phyloP scores from a whole-genome alignment of 2,888 invertebrate species.

The Acanthoscelides obtectus region DNA sequence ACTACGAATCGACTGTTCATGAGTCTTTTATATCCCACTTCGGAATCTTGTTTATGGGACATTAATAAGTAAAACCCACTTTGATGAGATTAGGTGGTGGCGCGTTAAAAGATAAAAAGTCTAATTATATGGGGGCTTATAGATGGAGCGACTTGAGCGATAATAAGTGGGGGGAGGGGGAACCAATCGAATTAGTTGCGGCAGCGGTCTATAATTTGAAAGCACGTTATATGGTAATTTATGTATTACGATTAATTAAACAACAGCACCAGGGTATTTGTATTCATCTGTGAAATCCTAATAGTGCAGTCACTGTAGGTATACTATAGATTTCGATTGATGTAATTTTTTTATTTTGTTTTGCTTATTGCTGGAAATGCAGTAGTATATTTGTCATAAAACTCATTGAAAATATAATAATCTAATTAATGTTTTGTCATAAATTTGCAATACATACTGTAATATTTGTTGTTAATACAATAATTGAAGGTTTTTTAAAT shows the following conservation, averaged over 20 bases:
- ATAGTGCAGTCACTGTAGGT: background rate
- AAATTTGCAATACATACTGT: too few relatives aligned
- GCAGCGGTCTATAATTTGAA: background rate
- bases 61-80: background rate
- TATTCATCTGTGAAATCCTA: slow-evolving; percentile 9
- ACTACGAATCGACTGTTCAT: too few relatives aligned
- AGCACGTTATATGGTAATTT: slow-evolving; percentile 11
- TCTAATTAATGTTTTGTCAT: too few relatives aligned
- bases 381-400: too few relatives aligned
- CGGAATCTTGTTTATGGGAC: too few relatives aligned
- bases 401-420: too few relatives aligned
- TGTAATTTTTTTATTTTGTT: too few relatives aligned
- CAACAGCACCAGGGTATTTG: slow-evolving; percentile 6
- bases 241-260: slow-evolving; percentile 13
- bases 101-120: background rate
- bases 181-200: background rate
- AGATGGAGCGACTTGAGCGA: background rate
- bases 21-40: too few relatives aligned
- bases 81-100: background rate
- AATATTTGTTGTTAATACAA: too few relatives aligned
- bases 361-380: too few relatives aligned
- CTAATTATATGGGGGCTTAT: background rate
- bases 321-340: background rate
- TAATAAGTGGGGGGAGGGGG: background rate
- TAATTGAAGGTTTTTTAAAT: too few relatives aligned